Conservation (phyloP, 2,797 vertebrate species). For the Antrozous pallidus region DNA sequence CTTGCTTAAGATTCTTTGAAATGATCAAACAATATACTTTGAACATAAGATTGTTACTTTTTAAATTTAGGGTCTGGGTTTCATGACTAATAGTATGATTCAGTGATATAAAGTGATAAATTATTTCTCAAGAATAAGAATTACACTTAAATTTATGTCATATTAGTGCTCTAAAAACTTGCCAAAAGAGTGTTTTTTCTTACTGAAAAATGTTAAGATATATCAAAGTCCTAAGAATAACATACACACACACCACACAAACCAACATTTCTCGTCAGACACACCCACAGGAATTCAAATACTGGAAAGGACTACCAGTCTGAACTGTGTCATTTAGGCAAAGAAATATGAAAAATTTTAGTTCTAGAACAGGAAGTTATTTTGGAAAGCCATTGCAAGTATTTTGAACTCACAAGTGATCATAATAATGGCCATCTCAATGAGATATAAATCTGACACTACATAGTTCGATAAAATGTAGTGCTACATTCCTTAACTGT, state of each 20-base stretch:
- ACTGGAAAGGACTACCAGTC: conserved; percentile 13
- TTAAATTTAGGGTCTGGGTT: conserved; percentile 51
- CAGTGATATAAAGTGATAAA: not conserved
- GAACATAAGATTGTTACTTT: conserved; percentile 34
- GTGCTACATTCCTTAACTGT: conserved; percentile 41
- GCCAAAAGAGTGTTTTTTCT: conserved; percentile 1
- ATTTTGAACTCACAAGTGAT: conserved; percentile 45
- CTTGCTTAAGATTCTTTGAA: conserved; percentile 37
- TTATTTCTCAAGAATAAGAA: conserved; percentile 47
- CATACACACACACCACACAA: not conserved
- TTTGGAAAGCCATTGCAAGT: conserved; percentile 54
- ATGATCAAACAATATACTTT: conserved; percentile 47
- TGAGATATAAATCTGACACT: conserved; percentile 53
- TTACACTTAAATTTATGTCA: conserved; percentile 35
- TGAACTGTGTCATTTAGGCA: conserved; percentile 42
- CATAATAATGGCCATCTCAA: conserved; percentile 19
- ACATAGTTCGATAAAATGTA: conserved; percentile 50
- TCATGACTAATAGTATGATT: conserved; percentile 50
- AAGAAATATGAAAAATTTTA: conserved; percentile 51
- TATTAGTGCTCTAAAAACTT: conserved; percentile 6
- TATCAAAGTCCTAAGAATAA: conserved; percentile 19
- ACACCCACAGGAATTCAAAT: conserved; percentile 14
- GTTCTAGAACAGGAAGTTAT: not conserved
- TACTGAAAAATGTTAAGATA: conserved; percentile 7
- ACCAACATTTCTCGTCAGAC: not conserved